Conservation (phyloP, 2,888 invertebrate species). For the Synanthedon tipuliformis region DNA sequence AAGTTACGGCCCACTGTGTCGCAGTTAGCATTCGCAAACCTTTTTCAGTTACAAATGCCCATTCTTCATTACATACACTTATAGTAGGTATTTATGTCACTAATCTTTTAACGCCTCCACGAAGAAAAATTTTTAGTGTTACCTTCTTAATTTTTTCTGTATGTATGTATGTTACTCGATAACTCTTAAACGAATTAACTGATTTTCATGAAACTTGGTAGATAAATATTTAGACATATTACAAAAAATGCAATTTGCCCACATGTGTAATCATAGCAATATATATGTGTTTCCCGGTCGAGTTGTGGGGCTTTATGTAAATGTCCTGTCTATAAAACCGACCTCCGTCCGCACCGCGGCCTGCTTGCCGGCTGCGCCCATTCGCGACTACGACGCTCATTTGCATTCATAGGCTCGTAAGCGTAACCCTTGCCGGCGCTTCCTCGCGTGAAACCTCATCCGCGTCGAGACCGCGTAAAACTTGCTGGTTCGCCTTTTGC, state of each 20-base stretch:
- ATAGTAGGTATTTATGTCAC: too few relatives aligned
- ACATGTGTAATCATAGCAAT: background rate
- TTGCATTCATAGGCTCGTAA: constrained; percentile 70
- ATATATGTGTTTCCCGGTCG: constrained; percentile 31
- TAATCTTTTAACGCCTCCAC: too few relatives aligned
- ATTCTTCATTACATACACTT: too few relatives aligned
- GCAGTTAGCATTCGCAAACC: constrained; percentile 7
- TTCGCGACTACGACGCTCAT: constrained; percentile 55
- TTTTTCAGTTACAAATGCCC: constrained; percentile 1
- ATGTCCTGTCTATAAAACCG: constrained; percentile 56
- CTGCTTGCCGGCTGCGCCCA: constrained; percentile 48
- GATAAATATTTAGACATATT: too few relatives aligned
- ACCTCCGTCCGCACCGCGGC: constrained; percentile 35
- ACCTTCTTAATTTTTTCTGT: too few relatives aligned
- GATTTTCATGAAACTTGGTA: too few relatives aligned
- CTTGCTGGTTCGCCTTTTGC: constrained; percentile 56
- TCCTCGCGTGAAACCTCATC: constrained; percentile 47
- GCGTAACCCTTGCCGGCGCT: constrained; percentile 64
- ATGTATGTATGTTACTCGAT: too few relatives aligned
- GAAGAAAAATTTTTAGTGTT: too few relatives aligned
- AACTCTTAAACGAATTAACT: too few relatives aligned
- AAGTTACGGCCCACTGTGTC: constrained; percentile 21
- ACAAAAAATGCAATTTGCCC: too few relatives aligned
- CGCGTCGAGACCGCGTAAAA: constrained; percentile 43
- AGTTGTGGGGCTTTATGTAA: constrained; percentile 60